A percentile compares a stretch with the other conserved stretches of the same genome.
phyloP scores from a whole-genome alignment of 2,113 vertebrate genomes.

The Caloenas nicobarica region DNA sequence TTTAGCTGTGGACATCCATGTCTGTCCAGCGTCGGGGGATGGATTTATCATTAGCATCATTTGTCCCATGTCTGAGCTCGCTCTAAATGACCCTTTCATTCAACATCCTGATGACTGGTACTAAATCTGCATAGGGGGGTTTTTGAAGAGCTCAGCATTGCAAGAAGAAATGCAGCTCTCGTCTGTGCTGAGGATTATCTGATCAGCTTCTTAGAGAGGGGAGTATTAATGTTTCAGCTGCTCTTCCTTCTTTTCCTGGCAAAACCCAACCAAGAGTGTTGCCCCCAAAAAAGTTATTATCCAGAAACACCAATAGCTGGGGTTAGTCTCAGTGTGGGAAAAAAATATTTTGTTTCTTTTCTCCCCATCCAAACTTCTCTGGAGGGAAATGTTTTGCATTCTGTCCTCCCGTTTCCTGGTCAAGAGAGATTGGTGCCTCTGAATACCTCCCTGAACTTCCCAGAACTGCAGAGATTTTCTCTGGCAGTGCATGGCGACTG shows the following conservation, averaged over 20 bases:
- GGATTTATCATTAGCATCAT: conserved; percentile 37
- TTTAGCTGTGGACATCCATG: conserved; percentile 67
- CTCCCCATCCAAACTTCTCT: neutral
- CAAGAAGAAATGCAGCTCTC: neutral
- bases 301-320: neutral
- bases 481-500: neutral
- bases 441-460: neutral
- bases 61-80: neutral
- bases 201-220: neutral
- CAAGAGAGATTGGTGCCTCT: neutral
- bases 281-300: neutral
- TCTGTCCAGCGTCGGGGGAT: conserved; percentile 23
- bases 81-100: conserved; percentile 40
- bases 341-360: neutral
- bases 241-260: neutral
- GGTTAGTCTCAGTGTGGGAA: neutral
- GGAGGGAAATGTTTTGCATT: neutral
- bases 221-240: neutral
- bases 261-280: neutral
- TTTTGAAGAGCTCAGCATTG: conserved; percentile 2
- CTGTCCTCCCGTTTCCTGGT: neutral
- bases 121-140: neutral
- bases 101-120: neutral
- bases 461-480: neutral
- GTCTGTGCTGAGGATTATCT: neutral